These are phyloP conservation scores for Brachystomella parvula DNA, from an alignment of 1,140 invertebrate species.

Conservation along the genomic window DNA sequence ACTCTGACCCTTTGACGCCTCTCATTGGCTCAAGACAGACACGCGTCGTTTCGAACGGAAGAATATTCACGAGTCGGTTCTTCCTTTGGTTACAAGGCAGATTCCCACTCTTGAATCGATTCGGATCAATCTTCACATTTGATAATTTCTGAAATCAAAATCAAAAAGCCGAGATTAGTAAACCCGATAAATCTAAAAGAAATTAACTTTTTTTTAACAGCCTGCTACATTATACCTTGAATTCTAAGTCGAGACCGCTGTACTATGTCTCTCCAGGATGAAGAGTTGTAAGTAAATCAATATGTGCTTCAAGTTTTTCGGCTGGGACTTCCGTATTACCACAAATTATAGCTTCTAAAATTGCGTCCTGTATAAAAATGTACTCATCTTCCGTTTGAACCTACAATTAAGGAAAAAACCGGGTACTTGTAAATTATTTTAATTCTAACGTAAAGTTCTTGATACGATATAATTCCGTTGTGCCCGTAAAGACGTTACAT, in stretches of 20 bases:
- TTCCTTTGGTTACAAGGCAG: constrained; percentile 95
- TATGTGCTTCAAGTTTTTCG: constrained; percentile 79
- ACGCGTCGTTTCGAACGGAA: constrained; percentile 92
- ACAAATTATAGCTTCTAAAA: constrained; percentile 90
- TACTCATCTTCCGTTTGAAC: constrained; percentile 99
- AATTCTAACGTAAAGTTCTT: constrained; percentile 2
- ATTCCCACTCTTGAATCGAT: constrained; percentile 90
- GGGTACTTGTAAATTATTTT: constrained; percentile 6
- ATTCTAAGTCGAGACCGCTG: constrained; percentile 96
- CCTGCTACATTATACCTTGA: constrained; percentile 72
- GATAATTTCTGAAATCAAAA: constrained; percentile 65
- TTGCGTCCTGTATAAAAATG: constrained; percentile 96
- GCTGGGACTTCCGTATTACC: constrained; percentile 87
- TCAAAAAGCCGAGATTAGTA: no score
- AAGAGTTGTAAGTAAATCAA: constrained; percentile 34
- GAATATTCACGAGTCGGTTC: constrained; percentile 82
- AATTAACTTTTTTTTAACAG: no score
- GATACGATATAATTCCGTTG: constrained; percentile 90
- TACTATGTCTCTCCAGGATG: constrained; percentile 70
- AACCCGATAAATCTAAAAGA: no score
- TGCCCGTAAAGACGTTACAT: constrained; percentile 91
- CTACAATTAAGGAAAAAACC: constrained; percentile 23
- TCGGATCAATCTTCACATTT: constrained; percentile 88
- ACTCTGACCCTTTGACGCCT: constrained; percentile 91
- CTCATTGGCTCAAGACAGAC: constrained; percentile 86